Percentiles rank a stretch among this genome's conserved stretches.
Conservation (phyloP, 2,113 vertebrate genomes). For the Megatriorchis doriae region DNA sequence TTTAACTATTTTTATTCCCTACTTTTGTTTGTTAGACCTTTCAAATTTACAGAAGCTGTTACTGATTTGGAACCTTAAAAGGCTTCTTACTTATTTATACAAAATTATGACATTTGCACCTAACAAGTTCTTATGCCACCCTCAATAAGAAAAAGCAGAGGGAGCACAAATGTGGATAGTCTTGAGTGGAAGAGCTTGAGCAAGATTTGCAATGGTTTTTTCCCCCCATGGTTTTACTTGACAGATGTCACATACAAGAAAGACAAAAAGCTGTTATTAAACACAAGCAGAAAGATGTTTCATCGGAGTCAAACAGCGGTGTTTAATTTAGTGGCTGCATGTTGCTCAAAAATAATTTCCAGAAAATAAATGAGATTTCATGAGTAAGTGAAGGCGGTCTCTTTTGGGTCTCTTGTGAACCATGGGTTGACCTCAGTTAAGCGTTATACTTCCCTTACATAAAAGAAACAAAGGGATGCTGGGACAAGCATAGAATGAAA, state of each 20-base stretch:
- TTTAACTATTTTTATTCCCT: background rate
- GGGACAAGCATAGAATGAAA: background rate
- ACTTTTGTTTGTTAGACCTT: background rate
- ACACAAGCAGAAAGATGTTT: background rate
- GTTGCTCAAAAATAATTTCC: background rate
- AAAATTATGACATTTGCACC: background rate
- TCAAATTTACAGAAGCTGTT: background rate
- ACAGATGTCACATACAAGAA: background rate
- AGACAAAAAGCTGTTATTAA: constrained; percentile 1
- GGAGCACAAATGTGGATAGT: background rate
- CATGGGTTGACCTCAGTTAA: background rate
- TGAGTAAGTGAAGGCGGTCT: background rate
- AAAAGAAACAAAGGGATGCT: background rate
- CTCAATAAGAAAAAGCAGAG: constrained; percentile 29
- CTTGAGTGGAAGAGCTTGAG: background rate
- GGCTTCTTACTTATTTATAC: background rate
- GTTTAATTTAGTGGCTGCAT: background rate
- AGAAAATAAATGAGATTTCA: background rate
- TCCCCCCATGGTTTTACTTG: background rate
- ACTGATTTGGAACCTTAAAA: background rate
- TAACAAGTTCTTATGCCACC: background rate
- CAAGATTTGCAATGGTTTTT: background rate
- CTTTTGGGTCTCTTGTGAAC: background rate
- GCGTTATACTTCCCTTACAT: background rate
- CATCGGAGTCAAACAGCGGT: background rate